A percentile compares a stretch with the other conserved stretches of the same genome.
phyloP scores from a whole-genome alignment of 2,888 invertebrate species.

The Lymantria dispar region DNA sequence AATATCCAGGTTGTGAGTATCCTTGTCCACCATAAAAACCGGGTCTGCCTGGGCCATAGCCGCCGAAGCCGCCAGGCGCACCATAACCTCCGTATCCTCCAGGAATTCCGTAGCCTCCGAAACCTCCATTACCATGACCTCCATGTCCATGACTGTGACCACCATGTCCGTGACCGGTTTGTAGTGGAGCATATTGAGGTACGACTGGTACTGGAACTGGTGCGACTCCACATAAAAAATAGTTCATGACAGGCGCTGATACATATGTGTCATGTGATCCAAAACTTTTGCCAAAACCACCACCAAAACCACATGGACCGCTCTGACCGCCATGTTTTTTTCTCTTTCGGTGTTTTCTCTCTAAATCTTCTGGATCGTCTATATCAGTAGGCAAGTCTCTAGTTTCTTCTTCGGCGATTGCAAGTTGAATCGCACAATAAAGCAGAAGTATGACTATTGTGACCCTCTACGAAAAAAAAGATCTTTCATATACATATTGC shows the following conservation, averaged over 20 bases:
- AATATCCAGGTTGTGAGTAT: conserved; percentile 12
- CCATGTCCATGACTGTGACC: conserved; percentile 32
- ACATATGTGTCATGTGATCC: conserved; percentile 61
- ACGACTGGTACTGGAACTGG: conserved; percentile 21
- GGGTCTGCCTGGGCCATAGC: conserved; percentile 16
- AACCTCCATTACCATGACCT: conserved; percentile 34
- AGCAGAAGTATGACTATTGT: conserved; percentile 43
- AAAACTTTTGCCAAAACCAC: conserved; percentile 56
- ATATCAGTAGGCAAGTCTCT: conserved; percentile 44
- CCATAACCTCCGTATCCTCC: conserved; percentile 25
- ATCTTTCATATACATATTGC: not conserved
- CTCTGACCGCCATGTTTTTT: conserved; percentile 58
- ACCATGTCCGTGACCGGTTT: conserved; percentile 16
- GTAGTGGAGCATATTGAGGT: conserved; percentile 32
- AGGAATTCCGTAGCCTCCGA: conserved; percentile 29
- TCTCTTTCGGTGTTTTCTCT: conserved; percentile 56
- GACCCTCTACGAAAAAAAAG: conserved; percentile 43
- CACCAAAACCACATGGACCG: conserved; percentile 43
- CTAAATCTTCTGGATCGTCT: conserved; percentile 53
- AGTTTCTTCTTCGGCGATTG: conserved; percentile 42
- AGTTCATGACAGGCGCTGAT: conserved; percentile 70
- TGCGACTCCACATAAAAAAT: conserved; percentile 60
- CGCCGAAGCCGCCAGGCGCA: conserved; percentile 20
- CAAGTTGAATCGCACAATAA: conserved; percentile 32
- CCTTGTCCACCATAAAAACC: conserved; percentile 23